Conservation (phyloP, 2,888 invertebrate genomes). For the Acholoe squamosa region DNA sequence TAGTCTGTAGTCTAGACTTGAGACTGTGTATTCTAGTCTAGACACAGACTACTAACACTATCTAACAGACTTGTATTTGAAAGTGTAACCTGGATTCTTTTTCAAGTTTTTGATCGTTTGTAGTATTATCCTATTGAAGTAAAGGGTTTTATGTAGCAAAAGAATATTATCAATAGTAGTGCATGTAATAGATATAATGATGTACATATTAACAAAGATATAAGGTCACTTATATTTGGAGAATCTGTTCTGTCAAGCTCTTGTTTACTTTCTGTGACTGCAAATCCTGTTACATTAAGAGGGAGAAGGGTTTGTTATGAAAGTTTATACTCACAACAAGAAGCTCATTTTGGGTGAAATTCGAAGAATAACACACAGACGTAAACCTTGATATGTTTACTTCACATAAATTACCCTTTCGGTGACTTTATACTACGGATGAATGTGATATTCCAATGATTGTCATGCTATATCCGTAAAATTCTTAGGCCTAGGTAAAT, state of each 20-base stretch:
- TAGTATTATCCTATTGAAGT: too few species aligned
- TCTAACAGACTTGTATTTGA: too few species aligned
- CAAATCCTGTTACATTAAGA: neutral
- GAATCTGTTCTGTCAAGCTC: neutral
- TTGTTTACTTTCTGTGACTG: slow-evolving; percentile 16
- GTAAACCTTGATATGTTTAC: neutral
- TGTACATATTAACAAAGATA: too few species aligned
- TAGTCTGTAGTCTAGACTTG: too few species aligned
- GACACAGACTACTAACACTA: too few species aligned
- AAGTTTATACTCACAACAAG: slow-evolving; percentile 59
- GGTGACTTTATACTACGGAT: slow-evolving; percentile 5
- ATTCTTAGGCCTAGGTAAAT: neutral
- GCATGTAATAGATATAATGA: too few species aligned
- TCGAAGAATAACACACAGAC: neutral
- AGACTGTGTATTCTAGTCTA: too few species aligned
- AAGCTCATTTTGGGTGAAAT: slow-evolving; percentile 62
- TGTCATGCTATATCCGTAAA: neutral
- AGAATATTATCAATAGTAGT: too few species aligned
- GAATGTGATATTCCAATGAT: slow-evolving; percentile 44
- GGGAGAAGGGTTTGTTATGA: neutral
- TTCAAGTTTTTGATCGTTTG: too few species aligned
- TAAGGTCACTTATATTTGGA: too few species aligned
- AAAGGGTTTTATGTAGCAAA: too few species aligned
- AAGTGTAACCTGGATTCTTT: too few species aligned
- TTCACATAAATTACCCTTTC: neutral